Conservation (phyloP, 2,888 invertebrate species). For the Drosophila colorata region DNA sequence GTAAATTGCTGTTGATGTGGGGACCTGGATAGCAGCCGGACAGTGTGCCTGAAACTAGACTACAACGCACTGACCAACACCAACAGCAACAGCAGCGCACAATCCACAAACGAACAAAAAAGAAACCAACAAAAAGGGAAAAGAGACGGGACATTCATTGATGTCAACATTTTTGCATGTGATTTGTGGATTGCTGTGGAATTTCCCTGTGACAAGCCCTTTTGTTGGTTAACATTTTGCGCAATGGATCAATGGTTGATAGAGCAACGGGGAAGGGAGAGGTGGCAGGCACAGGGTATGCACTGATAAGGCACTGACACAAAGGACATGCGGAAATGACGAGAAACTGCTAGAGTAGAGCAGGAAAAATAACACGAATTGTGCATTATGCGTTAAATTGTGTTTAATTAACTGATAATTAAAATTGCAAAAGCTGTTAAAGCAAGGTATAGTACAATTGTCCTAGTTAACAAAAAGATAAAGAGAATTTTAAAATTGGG, state of each 20-base stretch:
- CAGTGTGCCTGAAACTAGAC: conserved; percentile 2
- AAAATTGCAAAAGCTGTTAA: background rate
- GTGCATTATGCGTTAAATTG: conserved; percentile 23
- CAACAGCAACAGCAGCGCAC: background rate
- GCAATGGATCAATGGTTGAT: conserved; percentile 57
- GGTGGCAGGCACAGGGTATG: background rate
- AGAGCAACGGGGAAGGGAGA: no score
- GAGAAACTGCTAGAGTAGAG: background rate
- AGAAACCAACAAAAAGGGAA: conserved; percentile 17
- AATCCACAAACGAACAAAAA: conserved; percentile 35
- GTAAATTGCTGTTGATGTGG: conserved; percentile 65
- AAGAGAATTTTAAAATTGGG: background rate
- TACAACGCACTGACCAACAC: conserved; percentile 11
- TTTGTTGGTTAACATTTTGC: conserved; percentile 52
- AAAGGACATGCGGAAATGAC: conserved; percentile 32
- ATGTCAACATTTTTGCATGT: conserved; percentile 65
- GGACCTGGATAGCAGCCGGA: conserved; percentile 37
- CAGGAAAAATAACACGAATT: conserved; percentile 9
- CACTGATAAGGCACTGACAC: conserved; percentile 27
- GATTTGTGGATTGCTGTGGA: conserved; percentile 63
- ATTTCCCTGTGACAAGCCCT: conserved; percentile 51
- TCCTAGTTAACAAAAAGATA: no score
- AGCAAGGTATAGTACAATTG: no score
- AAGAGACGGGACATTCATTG: conserved; percentile 53
- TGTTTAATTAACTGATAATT: conserved; percentile 30